Percentiles rank a stretch among this genome's conserved stretches.
Conservation (phyloP, 2,888 invertebrate species). For the Malachius bipustulatus region DNA sequence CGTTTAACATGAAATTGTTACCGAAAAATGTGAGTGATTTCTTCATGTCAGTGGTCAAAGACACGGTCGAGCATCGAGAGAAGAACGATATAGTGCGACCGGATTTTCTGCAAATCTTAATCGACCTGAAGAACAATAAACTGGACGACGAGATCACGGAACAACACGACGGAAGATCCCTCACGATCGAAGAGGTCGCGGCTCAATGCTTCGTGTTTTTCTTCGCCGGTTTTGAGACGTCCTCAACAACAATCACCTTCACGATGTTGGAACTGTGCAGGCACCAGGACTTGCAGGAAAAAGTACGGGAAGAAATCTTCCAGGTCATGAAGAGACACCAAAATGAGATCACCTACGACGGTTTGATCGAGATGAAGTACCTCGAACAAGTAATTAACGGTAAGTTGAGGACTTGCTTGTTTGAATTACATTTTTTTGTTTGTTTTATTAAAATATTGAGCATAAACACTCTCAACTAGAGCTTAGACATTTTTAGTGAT, state of each 20-base stretch:
- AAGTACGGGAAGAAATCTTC: constrained; percentile 34
- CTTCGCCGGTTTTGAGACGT: constrained; percentile 49
- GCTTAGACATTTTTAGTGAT: too few species aligned
- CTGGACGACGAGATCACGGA: constrained; percentile 27
- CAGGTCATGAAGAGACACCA: constrained; percentile 26
- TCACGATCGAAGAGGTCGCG: constrained; percentile 25
- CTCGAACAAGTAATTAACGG: constrained; percentile 30
- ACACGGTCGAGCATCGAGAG: constrained; percentile 37
- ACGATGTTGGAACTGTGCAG: constrained; percentile 41
- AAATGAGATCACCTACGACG: constrained; percentile 34
- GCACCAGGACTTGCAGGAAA: constrained; percentile 36
- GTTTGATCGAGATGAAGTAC: constrained; percentile 37
- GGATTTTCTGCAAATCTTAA: constrained; percentile 43
- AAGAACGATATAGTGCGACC: constrained; percentile 37
- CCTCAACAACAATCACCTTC: constrained; percentile 45
- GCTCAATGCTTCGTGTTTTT: constrained; percentile 48
- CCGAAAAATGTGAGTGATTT: constrained; percentile 28
- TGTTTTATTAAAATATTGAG: too few species aligned
- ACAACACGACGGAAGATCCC: constrained; percentile 9
- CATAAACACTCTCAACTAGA: too few species aligned
- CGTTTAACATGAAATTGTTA: constrained; percentile 19
- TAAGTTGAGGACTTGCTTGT: too few species aligned
- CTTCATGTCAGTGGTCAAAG: constrained; percentile 34
- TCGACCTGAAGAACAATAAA: constrained; percentile 34
- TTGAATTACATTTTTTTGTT: too few species aligned